A percentile compares a stretch with the other conserved stretches of the same genome.
Evolutionary conservation across 2,113 vertebrate species (phyloP).

Genomic region (Chauna torquata): DNA sequence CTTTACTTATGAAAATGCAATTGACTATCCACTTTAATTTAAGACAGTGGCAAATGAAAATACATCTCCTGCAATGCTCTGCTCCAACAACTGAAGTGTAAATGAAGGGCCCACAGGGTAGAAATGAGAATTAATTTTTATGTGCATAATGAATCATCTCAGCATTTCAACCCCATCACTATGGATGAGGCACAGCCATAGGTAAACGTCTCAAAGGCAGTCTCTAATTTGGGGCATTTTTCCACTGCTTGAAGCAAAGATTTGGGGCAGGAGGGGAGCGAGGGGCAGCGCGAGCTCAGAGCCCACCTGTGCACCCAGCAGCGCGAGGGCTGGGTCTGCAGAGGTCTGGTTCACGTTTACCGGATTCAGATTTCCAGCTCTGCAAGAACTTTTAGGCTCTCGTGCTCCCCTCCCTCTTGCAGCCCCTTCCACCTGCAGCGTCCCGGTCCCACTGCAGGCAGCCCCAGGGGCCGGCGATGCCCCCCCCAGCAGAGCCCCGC

Average conservation of each 20-base stretch:
- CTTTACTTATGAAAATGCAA: background rate
- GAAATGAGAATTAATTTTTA: background rate
- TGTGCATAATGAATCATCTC: fast-evolving
- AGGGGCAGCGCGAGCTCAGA: background rate
- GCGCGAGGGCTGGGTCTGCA: background rate
- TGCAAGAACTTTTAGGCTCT: too few species aligned
- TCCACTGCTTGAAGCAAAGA: fast-evolving
- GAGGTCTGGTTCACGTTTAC: too few species aligned
- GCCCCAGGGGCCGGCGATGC: background rate
- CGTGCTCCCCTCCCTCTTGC: background rate
- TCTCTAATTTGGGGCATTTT: fast-evolving
- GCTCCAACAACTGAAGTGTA: fast-evolving
- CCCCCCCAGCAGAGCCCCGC: background rate
- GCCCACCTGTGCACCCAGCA: background rate
- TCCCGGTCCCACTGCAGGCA: background rate
- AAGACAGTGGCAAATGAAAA: background rate
- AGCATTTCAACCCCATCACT: background rate
- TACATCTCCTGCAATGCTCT: fast-evolving
- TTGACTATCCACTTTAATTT: background rate
- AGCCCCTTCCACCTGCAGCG: background rate
- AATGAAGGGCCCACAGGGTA: fast-evolving
- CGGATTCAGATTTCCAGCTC: too few species aligned
- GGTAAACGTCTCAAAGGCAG: background rate
- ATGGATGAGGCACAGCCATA: background rate
- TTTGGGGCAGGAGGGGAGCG: background rate